Conservation (phyloP, 1,140 invertebrate species). For the Zaprionus camerounensis region DNA sequence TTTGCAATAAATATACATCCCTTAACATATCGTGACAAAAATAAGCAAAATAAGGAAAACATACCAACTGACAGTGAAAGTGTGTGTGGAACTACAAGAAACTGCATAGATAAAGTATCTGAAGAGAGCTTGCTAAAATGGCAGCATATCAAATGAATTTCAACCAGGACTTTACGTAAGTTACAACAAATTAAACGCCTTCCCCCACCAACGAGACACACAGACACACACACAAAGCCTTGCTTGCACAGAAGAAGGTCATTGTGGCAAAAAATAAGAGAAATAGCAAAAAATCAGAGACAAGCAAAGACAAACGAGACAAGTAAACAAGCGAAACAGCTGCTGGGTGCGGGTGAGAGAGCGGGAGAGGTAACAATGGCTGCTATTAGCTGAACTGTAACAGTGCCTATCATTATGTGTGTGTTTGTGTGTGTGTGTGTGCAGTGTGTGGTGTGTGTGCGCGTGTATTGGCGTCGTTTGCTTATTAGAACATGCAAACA, state of each 20-base stretch:
- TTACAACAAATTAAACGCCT: constrained; percentile 43
- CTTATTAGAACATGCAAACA: constrained; percentile 80
- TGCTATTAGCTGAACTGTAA: constrained; percentile 57
- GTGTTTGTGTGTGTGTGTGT: constrained; percentile 25
- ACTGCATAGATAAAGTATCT: constrained; percentile 44
- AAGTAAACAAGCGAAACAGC: constrained; percentile 70
- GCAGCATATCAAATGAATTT: constrained; percentile 81
- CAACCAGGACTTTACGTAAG: constrained; percentile 84
- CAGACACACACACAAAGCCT: constrained; percentile 40
- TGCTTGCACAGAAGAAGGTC: constrained; percentile 64
- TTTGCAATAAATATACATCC: constrained; percentile 12
- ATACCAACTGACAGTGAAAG: constrained; percentile 59
- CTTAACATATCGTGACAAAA: constrained; percentile 11
- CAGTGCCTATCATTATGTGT: constrained; percentile 37
- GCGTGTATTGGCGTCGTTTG: constrained; percentile 60
- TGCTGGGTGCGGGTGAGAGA: constrained; percentile 34
- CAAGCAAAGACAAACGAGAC: constrained; percentile 60
- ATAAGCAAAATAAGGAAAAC: constrained; percentile 7
- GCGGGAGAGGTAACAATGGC: constrained; percentile 25
- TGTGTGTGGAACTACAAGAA: constrained; percentile 45
- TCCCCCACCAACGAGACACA: constrained; percentile 3
- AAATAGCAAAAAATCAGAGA: constrained; percentile 58
- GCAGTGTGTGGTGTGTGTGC: constrained; percentile 24
- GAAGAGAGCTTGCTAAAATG: constrained; percentile 56
- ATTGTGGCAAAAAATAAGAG: constrained; percentile 52